These are phyloP conservation scores for Mimachlamys varia DNA, from an alignment of 2,888 invertebrate genomes.

Conservation along the genomic window DNA sequence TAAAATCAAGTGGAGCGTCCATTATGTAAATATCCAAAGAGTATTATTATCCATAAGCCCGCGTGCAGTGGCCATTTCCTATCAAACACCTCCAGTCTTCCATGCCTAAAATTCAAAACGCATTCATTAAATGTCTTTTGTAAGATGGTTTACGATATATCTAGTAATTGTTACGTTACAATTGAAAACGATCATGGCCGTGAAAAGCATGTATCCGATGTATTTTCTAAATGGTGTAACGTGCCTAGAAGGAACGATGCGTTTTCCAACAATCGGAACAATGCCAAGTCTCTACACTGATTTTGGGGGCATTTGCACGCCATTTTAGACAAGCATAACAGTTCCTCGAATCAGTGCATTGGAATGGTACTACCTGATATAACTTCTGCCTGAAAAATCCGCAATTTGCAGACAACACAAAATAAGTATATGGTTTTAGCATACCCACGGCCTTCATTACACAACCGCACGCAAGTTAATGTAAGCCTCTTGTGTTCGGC, in stretches of 20 bases:
- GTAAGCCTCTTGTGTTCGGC: conserved; percentile 34
- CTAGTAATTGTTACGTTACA: not conserved
- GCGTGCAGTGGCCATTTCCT: not conserved
- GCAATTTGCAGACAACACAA: conserved; percentile 30
- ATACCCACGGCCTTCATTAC: conserved; percentile 16
- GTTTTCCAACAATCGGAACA: not conserved
- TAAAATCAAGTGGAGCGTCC: conserved; percentile 56
- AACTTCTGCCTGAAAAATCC: conserved; percentile 8
- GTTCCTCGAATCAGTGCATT: conserved; percentile 20
- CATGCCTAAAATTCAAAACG: not conserved
- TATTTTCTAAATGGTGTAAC: not conserved
- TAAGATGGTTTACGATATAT: not conserved
- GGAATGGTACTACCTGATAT: not conserved
- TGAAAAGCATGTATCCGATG: not conserved
- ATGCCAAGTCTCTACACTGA: not conserved
- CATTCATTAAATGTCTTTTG: not conserved
- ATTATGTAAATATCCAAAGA: conserved; percentile 40
- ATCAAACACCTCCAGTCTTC: not conserved
- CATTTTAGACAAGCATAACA: conserved; percentile 16
- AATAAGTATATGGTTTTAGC: conserved; percentile 31
- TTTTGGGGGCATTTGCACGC: conserved; percentile 13
- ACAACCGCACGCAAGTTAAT: conserved; percentile 36
- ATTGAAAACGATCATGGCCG: not conserved
- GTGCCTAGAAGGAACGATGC: not conserved
- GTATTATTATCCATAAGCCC: conserved; percentile 15